Base-by-base conservation (phyloP, 2,888 invertebrate genomes). In the Amphipyra berbera region DNA sequence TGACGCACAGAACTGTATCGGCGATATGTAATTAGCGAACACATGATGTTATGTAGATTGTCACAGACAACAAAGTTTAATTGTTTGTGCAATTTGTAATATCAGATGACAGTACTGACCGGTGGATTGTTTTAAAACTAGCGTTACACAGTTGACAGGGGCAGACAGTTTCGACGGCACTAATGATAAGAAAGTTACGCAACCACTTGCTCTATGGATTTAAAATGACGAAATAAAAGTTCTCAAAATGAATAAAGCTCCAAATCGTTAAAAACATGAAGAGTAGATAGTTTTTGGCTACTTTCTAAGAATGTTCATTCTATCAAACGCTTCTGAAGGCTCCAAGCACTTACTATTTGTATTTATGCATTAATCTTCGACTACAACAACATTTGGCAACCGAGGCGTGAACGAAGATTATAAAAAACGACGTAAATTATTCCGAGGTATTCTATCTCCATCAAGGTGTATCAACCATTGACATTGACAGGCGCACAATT, bases 401-500 rank as follows among this genome's bases (percentile, higher is more conserved):
- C 38, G 38, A 50, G 10, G 42, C 58, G 21, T 48, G 14, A 65
- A 47, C 38, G 15, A 38, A 50, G 49, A 35, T 52, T 14, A 73
- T 27, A 64, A 60, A 67, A 68, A 50, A 12, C 13, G 9, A 41
- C 41, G 15, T 52, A 14, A 52, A 55, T 52, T 53, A 13, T 47
- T 55, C 41, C 42, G 38, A 60, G 48, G 35, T 50, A 56, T 57
- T 62, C 41, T 58, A 55, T 86, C 83, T 84, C 77, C 73, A 70
- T 62, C 61, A 59, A 62, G 45, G 61, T 71, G 74, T 64, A 58
- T 56, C 13, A 73, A 81, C 68, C 76, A 82, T 79, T 85, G 87
- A 85, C 86, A 88, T 86, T 88, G 86, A 88, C 78, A 82, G 68
- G 63, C 58, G 55, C 68, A 80, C 69, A 78, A 72, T 83, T 81